Conservation (phyloP, 1,140 invertebrate species). For the Neomicropteryx cornuta region DNA sequence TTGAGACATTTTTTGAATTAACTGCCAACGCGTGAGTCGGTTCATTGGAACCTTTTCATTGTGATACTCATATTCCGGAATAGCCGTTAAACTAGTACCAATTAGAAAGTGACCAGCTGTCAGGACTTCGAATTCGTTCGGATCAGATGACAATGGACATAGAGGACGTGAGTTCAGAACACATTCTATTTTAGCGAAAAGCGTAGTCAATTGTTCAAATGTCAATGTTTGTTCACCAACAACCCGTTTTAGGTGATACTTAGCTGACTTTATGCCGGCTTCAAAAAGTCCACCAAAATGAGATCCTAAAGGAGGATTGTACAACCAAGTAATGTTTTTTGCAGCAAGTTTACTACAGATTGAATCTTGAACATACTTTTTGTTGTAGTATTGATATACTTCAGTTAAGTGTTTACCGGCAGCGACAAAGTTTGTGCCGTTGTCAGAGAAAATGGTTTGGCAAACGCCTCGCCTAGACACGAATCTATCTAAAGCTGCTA, state of each 20-base stretch:
- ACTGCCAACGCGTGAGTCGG: neutral
- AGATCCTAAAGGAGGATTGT: constrained; percentile 18
- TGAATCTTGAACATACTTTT: neutral
- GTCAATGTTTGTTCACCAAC: constrained; percentile 12
- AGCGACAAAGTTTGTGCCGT: constrained; percentile 19
- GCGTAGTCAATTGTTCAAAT: constrained; percentile 17
- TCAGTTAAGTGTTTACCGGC: constrained; percentile 9
- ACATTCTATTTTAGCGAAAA: constrained; percentile 16
- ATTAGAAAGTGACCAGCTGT: constrained; percentile 25
- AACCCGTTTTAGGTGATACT: constrained; percentile 15
- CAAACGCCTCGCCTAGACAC: constrained; percentile 12
- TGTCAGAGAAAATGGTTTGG: constrained; percentile 16
- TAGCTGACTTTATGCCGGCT: constrained; percentile 13
- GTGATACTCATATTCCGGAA: constrained; percentile 8
- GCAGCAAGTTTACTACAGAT: constrained; percentile 1
- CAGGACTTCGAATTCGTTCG: constrained; percentile 14
- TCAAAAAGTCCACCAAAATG: constrained; percentile 20
- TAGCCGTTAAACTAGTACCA: constrained; percentile 15
- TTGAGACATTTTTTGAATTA: neutral
- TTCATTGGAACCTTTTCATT: neutral
- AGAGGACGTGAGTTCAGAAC: constrained; percentile 17
- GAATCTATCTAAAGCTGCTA: constrained; percentile 12
- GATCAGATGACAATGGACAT: constrained; percentile 10
- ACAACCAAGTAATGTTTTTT: constrained; percentile 8
- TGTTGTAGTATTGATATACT: constrained; percentile 2